Percentiles rank a stretch among this genome's conserved stretches.
These are phyloP conservation scores for Kuschelorhynchus macadamiae DNA, from an alignment of 2,888 invertebrate genomes.

Conservation along the genomic window DNA sequence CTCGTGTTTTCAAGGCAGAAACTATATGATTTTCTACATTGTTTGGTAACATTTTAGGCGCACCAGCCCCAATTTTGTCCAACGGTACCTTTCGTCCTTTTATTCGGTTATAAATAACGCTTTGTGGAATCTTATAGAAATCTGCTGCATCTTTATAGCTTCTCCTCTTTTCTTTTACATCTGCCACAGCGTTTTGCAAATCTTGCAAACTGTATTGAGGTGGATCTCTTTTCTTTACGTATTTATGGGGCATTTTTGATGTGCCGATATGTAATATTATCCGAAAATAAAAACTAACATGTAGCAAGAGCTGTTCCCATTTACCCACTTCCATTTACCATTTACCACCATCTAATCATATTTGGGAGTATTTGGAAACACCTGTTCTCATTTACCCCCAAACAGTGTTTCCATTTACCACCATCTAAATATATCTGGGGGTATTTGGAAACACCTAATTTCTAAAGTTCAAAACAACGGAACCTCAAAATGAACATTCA, in stretches of 20 bases:
- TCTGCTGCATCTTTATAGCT: neutral
- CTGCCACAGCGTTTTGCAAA: conserved; percentile 7
- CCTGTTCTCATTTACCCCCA: conserved; percentile 1
- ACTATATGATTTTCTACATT: conserved; percentile 4
- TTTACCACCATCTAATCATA: too few species aligned
- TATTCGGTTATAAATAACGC: conserved; percentile 14
- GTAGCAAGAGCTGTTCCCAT: too few species aligned
- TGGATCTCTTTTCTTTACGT: conserved; percentile 10
- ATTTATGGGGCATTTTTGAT: conserved; percentile 12
- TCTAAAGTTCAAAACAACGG: neutral
- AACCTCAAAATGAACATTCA: conserved; percentile 3
- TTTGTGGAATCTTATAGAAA: conserved; percentile 1
- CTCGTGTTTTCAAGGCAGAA: neutral
- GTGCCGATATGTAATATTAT: conserved; percentile 1
- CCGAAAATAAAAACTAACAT: conserved; percentile 5
- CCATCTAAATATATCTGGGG: neutral
- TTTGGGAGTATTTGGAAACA: too few species aligned
- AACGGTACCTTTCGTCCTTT: neutral
- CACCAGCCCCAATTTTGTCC: conserved; percentile 2
- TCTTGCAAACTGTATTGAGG: too few species aligned
- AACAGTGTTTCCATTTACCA: conserved; percentile 12
- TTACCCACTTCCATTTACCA: too few species aligned
- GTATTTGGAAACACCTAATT: neutral
- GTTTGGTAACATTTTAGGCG: neutral
- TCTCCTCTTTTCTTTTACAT: conserved; percentile 1